A percentile compares a stretch with the other conserved stretches of the same genome.
These are phyloP conservation scores for Ephestia elutella DNA, from an alignment of 1,140 invertebrate genomes.

Conservation along the genomic window DNA sequence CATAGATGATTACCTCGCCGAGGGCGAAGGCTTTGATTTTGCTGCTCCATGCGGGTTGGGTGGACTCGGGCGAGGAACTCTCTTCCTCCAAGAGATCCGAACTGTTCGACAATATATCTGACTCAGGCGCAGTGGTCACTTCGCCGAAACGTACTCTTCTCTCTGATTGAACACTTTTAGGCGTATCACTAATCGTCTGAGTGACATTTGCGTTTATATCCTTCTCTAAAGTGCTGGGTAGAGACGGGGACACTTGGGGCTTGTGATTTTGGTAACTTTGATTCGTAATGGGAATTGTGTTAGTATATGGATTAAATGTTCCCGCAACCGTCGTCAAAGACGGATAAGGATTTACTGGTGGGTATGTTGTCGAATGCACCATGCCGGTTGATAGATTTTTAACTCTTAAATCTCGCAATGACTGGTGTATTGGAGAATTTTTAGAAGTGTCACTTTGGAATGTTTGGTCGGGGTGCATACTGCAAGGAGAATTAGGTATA, in stretches of 20 bases:
- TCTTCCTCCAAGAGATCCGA: slow-evolving; percentile 50
- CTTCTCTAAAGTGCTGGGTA: slow-evolving; percentile 39
- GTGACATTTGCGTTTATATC: slow-evolving; percentile 61
- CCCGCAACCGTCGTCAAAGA: slow-evolving; percentile 63
- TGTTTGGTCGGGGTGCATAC: slow-evolving; percentile 53
- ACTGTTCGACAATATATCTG: slow-evolving; percentile 46
- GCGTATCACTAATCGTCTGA: slow-evolving; percentile 38
- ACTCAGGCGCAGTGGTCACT: slow-evolving; percentile 52
- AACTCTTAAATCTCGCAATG: slow-evolving; percentile 48
- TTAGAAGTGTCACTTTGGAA: slow-evolving; percentile 35
- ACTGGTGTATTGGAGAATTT: slow-evolving; percentile 32
- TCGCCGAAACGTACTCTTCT: slow-evolving; percentile 69
- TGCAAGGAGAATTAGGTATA: slow-evolving; percentile 62
- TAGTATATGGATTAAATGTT: slow-evolving; percentile 65
- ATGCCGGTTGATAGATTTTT: slow-evolving; percentile 47
- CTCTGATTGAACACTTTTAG: slow-evolving; percentile 58
- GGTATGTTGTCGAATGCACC: slow-evolving; percentile 63
- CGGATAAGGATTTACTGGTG: slow-evolving; percentile 58
- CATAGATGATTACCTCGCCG: slow-evolving; percentile 69
- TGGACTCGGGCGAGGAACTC: slow-evolving; percentile 49
- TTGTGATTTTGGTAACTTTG: slow-evolving; percentile 34
- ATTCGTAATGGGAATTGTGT: slow-evolving; percentile 43
- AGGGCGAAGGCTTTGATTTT: slow-evolving; percentile 71
- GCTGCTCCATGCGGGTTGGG: slow-evolving; percentile 68
- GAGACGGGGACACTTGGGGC: slow-evolving; percentile 35